Conservation (phyloP, 2,113 vertebrate genomes). For the Choloepus hoffmanni region DNA sequence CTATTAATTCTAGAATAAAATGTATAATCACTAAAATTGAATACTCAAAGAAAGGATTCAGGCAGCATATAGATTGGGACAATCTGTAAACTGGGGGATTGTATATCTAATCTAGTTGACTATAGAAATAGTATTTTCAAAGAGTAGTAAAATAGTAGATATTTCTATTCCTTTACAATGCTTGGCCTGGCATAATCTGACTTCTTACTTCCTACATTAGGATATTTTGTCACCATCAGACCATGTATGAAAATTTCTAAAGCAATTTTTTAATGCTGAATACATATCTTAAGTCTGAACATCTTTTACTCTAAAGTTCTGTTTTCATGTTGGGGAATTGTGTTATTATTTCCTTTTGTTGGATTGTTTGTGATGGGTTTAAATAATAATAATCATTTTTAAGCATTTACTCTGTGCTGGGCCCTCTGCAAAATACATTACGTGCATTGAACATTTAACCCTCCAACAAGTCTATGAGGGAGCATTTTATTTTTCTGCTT, state of each 20-base stretch:
- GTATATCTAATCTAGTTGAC: neutral
- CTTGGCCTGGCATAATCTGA: neutral
- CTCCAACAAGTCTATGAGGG: neutral
- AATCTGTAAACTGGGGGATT: neutral
- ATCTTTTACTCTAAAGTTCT: neutral
- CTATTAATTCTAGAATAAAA: slow-evolving; percentile 1
- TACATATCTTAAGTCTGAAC: neutral
- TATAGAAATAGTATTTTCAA: slow-evolving; percentile 35
- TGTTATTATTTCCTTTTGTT: slow-evolving; percentile 36
- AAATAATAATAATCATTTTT: neutral
- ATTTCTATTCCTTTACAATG: neutral
- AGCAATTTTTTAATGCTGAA: neutral
- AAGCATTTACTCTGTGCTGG: neutral
- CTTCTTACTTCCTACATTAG: neutral
- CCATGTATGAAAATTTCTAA: neutral
- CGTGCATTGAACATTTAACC: neutral
- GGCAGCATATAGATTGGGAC: neutral
- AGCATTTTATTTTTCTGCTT: slow-evolving; percentile 2
- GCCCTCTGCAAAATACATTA: neutral
- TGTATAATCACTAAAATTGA: neutral
- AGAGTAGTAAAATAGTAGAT: neutral
- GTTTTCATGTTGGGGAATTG: neutral
- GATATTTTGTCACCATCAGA: neutral
- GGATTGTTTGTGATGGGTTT: neutral
- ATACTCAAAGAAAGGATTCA: neutral